Evolutionary conservation across 1,140 invertebrate genomes (phyloP).

Genomic region (Lucilia cuprina): DNA sequence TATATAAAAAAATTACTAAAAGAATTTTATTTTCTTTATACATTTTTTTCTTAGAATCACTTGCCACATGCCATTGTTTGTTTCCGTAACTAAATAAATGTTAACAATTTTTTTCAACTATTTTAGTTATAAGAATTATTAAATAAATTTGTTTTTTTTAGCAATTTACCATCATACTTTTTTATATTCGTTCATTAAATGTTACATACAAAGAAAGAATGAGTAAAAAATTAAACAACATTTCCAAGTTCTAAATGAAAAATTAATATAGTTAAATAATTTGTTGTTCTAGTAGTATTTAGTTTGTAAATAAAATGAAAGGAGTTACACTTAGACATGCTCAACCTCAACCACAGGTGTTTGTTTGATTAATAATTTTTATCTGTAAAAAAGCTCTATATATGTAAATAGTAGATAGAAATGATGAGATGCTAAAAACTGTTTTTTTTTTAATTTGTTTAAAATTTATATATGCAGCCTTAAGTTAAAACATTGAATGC

Average conservation of each 20-base stretch:
- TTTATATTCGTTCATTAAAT: neutral
- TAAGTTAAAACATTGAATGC: neutral
- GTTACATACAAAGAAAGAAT: conserved; percentile 5
- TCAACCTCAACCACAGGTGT: conserved; percentile 3
- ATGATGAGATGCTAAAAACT: neutral
- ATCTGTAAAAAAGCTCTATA: neutral
- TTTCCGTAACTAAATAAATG: neutral
- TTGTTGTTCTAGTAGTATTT: neutral
- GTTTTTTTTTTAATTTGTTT: neutral
- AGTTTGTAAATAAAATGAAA: neutral
- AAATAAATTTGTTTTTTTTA: neutral
- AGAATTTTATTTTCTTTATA: neutral
- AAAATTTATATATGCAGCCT: neutral
- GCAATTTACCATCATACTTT: neutral
- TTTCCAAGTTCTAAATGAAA: neutral
- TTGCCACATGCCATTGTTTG: conserved; percentile 16
- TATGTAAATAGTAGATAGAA: neutral
- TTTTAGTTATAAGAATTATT: neutral
- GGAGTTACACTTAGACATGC: conserved; percentile 1
- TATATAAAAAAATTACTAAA: too few species aligned
- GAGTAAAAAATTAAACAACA: neutral
- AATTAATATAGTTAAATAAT: neutral
- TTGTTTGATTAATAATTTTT: neutral
- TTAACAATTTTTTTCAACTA: neutral
- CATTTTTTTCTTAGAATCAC: neutral